Conservation (phyloP, 1,140 invertebrate species). For the Atopsyche davidsoni region DNA sequence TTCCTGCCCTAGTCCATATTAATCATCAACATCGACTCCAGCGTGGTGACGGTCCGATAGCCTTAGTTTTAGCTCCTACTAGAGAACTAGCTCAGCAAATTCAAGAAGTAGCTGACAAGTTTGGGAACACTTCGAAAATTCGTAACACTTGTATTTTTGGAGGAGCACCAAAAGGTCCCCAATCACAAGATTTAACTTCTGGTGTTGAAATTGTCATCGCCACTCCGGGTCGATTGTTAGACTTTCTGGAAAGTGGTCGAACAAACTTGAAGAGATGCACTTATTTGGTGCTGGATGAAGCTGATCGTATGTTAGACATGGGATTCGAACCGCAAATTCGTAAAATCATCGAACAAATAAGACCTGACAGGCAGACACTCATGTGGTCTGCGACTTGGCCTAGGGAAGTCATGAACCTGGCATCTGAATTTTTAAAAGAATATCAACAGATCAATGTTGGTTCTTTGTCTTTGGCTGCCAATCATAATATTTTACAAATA, state of each 20-base stretch:
- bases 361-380: constrained; percentile 62
- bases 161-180: constrained; percentile 82
- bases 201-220: constrained; percentile 88
- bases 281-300: constrained; percentile 95
- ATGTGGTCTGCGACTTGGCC: constrained; percentile 98
- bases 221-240: constrained; percentile 90
- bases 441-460: constrained; percentile 89
- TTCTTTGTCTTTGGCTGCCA: constrained; percentile 76
- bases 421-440: constrained; percentile 82
- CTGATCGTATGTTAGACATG: constrained; percentile 97
- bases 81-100: constrained; percentile 96
- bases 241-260: constrained; percentile 90
- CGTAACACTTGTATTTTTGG: constrained; percentile 92
- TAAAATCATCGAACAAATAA: constrained; percentile 93
- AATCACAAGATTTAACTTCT: constrained; percentile 78
- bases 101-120: constrained; percentile 89
- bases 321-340: constrained; percentile 98
- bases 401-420: constrained; percentile 80
- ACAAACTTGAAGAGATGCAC: constrained; percentile 88
- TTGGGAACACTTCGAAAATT: constrained; percentile 79
- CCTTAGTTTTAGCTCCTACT: constrained; percentile 87
- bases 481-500: constrained; percentile 90
- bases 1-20: constrained; percentile 88
- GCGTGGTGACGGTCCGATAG: constrained; percentile 85
- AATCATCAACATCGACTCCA: constrained; percentile 80